These are phyloP conservation scores for Nycticebus coucang DNA, from an alignment of 2,113 vertebrate species.

Conservation along the genomic window DNA sequence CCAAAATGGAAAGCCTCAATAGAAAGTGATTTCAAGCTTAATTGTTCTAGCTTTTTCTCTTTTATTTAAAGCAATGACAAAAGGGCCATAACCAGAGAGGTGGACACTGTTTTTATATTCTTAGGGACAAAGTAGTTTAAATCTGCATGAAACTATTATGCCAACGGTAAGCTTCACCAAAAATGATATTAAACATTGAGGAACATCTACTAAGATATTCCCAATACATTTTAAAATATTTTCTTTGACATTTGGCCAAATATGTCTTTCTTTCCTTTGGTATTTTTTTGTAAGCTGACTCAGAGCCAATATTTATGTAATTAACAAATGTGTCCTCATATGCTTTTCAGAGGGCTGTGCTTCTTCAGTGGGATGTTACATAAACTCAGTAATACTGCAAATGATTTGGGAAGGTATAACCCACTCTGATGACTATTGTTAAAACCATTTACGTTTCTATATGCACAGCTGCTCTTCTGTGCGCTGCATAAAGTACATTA, in stretches of 20 bases:
- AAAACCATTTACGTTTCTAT: constrained; percentile 2
- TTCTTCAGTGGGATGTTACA: background rate
- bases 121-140: constrained; percentile 9
- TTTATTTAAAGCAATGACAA: constrained; percentile 41
- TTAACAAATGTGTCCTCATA: background rate
- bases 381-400: constrained; percentile 9
- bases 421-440: background rate
- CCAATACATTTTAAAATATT: constrained; percentile 43
- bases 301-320: constrained; percentile 5
- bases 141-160: constrained; percentile 38
- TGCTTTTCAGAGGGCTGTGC: background rate
- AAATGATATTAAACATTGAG: constrained; percentile 7
- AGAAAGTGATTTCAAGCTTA: constrained; percentile 1
- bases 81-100: background rate
- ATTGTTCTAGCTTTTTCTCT: background rate
- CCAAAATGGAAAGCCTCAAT: constrained; percentile 3
- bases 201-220: constrained; percentile 44
- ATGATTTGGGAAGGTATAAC: background rate
- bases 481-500: background rate
- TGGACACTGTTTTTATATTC: constrained; percentile 3
- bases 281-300: constrained; percentile 15
- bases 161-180: background rate
- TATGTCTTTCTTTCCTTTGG: constrained; percentile 28
- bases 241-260: constrained; percentile 47
- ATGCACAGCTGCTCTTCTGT: background rate